Base-by-base conservation (phyloP, 2,888 invertebrate genomes). In the Melangyna quadrimaculata region DNA sequence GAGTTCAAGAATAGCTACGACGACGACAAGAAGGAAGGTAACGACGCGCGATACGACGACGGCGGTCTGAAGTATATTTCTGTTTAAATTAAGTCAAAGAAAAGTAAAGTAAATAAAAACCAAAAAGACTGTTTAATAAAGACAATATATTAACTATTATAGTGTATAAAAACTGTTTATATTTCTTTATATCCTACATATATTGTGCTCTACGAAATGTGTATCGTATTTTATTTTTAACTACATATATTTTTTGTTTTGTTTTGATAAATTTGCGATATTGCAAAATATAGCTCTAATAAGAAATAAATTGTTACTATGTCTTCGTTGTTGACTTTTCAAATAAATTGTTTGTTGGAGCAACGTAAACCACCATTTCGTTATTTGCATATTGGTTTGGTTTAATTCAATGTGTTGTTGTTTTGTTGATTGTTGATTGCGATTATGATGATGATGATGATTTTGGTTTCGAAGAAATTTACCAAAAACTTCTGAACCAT, bases 331-430 rank as follows among this genome's bases (percentile, higher is more conserved):
- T n/a, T 88, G 87, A 79, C 83, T 82, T 67, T 87, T 87, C 65
- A 88, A 82, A 81, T 89, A 88, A 22, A 89, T 90, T 71, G 90
- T 91, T 87, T 91, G 91, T 78, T 91, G 91, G 89, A 91, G 89
- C 88, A 91, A 88, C 89, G 90, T 90, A 78, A 91, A 90, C 91
- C 91, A 91, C 91, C 91, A 91, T 73, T 91, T 90, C n/a, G 90
- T 90, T 40, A 91, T 88, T 65, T 89, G 90, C 67, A 90, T 61
- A 87, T 90, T 89, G 88, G 84, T 83, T 74, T 53, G 78, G 22
- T 75, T 63, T 48, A 67, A 51, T 43, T 71, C 69, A 14, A 51
- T 22, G 4, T 55, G 57, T 57, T 69, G 67, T 65, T 86, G 87
- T 61, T 69, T 55, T 45, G 69, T 78, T n/a, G 71, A 63, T 55